Base-by-base conservation (phyloP, 2,888 invertebrate genomes). In the Chydorus sphaericus region DNA sequence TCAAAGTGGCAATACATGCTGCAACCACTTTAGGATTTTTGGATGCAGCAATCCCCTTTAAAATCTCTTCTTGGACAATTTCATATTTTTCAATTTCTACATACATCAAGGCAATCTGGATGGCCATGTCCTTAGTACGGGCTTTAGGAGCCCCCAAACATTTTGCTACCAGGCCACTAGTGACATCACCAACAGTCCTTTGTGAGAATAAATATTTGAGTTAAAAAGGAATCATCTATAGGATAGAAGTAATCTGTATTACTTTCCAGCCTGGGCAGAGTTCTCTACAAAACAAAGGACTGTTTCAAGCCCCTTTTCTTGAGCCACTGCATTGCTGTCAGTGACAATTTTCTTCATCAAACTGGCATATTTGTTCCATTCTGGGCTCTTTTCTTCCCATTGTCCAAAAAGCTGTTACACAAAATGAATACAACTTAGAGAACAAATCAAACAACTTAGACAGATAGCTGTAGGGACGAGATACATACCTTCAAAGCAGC, bases 11-110 rank as follows among this genome's bases (percentile, higher is more conserved):
- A 2, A 87, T 77, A 68, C 90, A 92, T 0, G 86, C 92, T 0
- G 86, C 75, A 0, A 92, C 87, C 59, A 92, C 88, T 73, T 94
- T 97, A 0, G 97, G 96, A 70, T 94, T 94, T 70, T 97, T 97
- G 63, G 88, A 88, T 11, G 57, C 16, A 48, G 90, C 87, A 73
- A 91, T 83, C 33, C 96, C 96, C 72, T 93, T 93, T 20, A 92
- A 73, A 2, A 97, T 73, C 69, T 93, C 94, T 62, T 96, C 96
- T 63, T 83, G 75, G 0, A 91, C 90, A 11, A 80, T 71, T 61
- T 96, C 96, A 59, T 87, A 85, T 68, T 92, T 94, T 67, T 97
- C 96, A 65, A 94, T 90, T 75, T 97, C 96, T 62, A 96, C 78
- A 68, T 87, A 94, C 88, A 93, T 89, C 58, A 97, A 73, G 5